Conservation (phyloP, 2,888 invertebrate genomes). For the Helleia helle region DNA sequence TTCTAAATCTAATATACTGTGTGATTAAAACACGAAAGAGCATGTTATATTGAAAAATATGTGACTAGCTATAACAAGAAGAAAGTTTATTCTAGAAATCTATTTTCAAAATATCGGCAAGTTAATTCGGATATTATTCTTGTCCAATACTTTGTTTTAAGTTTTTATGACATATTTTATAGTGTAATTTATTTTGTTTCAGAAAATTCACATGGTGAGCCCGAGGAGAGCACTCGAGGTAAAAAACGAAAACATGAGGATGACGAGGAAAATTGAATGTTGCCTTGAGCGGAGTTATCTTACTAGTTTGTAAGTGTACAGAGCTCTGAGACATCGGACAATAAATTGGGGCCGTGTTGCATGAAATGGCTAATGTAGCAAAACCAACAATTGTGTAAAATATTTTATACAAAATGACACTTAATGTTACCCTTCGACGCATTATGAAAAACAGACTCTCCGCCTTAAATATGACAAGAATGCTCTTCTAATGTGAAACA, state of each 20-base stretch:
- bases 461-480: no score
- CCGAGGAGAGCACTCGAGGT: slow-evolving; percentile 73
- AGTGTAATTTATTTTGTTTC: slow-evolving; percentile 41
- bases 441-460: neutral
- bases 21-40: no score
- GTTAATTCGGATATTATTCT: no score
- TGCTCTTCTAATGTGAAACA: neutral
- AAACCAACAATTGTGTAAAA: neutral
- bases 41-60: no score
- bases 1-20: no score
- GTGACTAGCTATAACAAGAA: no score
- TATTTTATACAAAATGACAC: neutral
- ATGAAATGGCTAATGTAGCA: slow-evolving; percentile 1
- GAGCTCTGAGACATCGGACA: slow-evolving; percentile 69
- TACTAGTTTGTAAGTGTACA: slow-evolving; percentile 71
- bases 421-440: no score
- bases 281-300: slow-evolving; percentile 67
- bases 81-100: no score
- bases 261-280: slow-evolving; percentile 68
- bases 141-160: no score
- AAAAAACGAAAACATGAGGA: slow-evolving; percentile 76
- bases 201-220: slow-evolving; percentile 47
- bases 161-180: neutral
- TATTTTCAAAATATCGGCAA: no score
- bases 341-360: slow-evolving; percentile 38